phyloP scores from a whole-genome alignment of 1,140 invertebrate species.

The Bombyx mori region ASM3026992v2 NC_085111.1:7985501-7986000 shows the following conservation, averaged over 20 bases:
- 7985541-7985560: conserved; percentile 1
- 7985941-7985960: too few species aligned
- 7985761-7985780: neutral
- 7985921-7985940: too few species aligned
- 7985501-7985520: neutral
- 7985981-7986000: too few species aligned
- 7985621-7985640: conserved; percentile 26
- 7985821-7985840: too few species aligned
- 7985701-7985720: conserved; percentile 65
- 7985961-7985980: too few species aligned
- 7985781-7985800: too few species aligned
- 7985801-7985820: too few species aligned
- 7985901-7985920: too few species aligned
- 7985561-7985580: conserved; percentile 20
- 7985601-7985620: conserved; percentile 17
- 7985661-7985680: conserved; percentile 27
- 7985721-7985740: conserved; percentile 63
- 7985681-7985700: conserved; percentile 35
- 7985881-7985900: too few species aligned
- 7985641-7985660: conserved; percentile 55
- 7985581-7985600: conserved; percentile 23
- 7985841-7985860: too few species aligned
- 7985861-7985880: too few species aligned
- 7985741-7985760: conserved; percentile 22
- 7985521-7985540: neutral